Evolutionary conservation across 2,888 invertebrate species (phyloP).

Genomic region (Pseudococcus viburni): DNA sequence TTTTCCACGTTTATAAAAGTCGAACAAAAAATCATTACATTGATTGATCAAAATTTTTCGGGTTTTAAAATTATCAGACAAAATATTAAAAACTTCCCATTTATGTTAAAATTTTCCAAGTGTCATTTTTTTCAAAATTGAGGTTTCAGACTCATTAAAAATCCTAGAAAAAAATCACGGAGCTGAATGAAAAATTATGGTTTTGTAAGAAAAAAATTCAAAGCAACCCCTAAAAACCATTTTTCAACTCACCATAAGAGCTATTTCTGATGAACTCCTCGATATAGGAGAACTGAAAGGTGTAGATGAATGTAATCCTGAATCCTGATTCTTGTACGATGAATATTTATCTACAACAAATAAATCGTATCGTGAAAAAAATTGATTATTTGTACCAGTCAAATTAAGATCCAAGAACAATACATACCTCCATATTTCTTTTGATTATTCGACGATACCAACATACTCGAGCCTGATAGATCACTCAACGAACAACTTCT

Average conservation of each 20-base stretch:
- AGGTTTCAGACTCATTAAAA: no score
- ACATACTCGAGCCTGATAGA: constrained; percentile 72
- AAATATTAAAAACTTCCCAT: no score
- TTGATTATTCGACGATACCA: constrained; percentile 60
- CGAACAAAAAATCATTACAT: no score
- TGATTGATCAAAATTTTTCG: no score
- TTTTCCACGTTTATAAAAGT: no score
- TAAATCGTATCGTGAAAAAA: background rate
- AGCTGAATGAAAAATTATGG: no score
- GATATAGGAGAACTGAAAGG: constrained; percentile 63
- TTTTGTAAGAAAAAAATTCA: no score
- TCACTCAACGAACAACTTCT: constrained; percentile 87
- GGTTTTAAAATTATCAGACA: no score
- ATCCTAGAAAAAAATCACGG: no score
- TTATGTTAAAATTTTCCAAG: no score
- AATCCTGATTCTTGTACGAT: constrained; percentile 57
- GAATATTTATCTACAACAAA: constrained; percentile 51
- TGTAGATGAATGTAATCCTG: constrained; percentile 56
- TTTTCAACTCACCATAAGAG: constrained; percentile 62
- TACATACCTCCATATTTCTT: constrained; percentile 47
- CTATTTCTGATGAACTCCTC: constrained; percentile 66
- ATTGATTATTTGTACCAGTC: background rate
- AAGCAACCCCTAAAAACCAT: background rate
- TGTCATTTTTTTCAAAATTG: no score
- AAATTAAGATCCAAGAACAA: background rate